Conservation (phyloP, 2,797 vertebrate species). For the Silurus aristotelis region DNA sequence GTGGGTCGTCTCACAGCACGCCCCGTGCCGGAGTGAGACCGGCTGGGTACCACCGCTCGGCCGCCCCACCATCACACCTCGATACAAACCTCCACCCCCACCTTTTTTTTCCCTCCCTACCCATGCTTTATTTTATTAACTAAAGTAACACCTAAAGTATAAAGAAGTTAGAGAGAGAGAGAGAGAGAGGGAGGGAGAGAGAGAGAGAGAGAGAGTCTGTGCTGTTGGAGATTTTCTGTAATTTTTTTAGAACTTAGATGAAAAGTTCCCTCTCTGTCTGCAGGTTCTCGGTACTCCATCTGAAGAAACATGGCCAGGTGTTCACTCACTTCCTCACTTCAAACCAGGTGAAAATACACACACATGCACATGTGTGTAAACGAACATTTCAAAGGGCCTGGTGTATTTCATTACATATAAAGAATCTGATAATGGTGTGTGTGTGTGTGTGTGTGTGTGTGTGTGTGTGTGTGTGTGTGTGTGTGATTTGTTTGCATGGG, state of each 20-base stretch:
- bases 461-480: conserved; percentile 24
- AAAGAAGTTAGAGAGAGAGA: no score
- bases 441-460: background rate
- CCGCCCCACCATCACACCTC: no score
- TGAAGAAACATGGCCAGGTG: conserved; percentile 84
- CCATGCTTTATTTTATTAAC: no score
- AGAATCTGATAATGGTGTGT: background rate
- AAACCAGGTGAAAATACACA: conserved; percentile 75
- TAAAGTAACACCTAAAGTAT: no score
- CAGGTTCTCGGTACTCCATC: conserved; percentile 85
- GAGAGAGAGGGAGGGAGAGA: background rate
- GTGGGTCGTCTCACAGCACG: no score
- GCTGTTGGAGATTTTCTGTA: background rate
- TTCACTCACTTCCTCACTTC: conserved; percentile 84
- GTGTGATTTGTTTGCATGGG: background rate
- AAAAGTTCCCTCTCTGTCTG: background rate
- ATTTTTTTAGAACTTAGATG: background rate
- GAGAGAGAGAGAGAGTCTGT: background rate
- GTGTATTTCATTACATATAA: background rate
- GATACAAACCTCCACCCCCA: no score
- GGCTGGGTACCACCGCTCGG: no score
- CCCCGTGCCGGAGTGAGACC: no score
- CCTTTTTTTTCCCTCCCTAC: no score
- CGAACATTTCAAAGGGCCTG: background rate
- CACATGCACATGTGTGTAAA: conserved; percentile 4